phyloP scores from a whole-genome alignment of 2,113 vertebrate genomes.

The Ptilonorhynchus violaceus region DNA sequence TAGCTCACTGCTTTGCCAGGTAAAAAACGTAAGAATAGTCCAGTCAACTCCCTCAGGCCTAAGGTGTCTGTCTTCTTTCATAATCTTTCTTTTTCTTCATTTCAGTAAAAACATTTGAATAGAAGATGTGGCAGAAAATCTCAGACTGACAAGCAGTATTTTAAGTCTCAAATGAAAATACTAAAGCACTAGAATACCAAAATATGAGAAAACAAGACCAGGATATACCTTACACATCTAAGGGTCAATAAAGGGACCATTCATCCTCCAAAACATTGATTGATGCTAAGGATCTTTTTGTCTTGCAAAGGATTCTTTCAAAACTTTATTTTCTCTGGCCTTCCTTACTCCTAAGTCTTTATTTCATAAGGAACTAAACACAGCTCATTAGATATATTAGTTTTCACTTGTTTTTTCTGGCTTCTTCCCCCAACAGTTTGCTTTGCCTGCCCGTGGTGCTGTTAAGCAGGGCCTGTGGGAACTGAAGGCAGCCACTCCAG shows the following conservation, averaged over 20 bases:
- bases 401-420: background rate
- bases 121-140: background rate
- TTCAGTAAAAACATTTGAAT: background rate
- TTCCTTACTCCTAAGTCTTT: background rate
- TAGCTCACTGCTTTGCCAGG: background rate
- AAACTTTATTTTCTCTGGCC: background rate
- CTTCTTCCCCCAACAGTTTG: background rate
- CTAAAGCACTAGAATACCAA: background rate
- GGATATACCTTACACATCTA: background rate
- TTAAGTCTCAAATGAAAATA: background rate
- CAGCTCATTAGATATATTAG: background rate
- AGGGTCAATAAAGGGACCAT: background rate
- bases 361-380: background rate
- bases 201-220: background rate
- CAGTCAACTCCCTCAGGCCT: background rate
- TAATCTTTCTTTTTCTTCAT: background rate
- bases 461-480: background rate
- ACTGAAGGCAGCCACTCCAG: background rate
- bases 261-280: background rate
- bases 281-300: background rate
- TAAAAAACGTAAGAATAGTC: background rate
- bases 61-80: background rate
- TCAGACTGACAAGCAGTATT: background rate
- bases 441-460: background rate
- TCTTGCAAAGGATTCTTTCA: background rate